Percentiles rank a stretch among this genome's conserved stretches.
phyloP scores from a whole-genome alignment of 2,113 vertebrate species.

The Hippoglossus stenolepis region DNA sequence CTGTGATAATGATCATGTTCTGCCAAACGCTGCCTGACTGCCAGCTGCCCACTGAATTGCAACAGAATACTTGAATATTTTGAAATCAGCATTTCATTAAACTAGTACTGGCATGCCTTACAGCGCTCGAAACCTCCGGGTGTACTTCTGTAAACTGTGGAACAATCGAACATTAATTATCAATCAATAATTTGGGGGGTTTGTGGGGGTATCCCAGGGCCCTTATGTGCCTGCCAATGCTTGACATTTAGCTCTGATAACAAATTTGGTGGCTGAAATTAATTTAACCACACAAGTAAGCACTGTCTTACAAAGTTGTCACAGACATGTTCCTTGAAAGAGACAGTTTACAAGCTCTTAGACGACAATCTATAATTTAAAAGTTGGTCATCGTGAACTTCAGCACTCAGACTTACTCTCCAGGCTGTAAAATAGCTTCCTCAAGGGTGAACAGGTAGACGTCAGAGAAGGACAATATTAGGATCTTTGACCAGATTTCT shows the following conservation, averaged over 20 bases:
- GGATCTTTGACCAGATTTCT: too few relatives aligned
- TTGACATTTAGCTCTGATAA: constrained; percentile 33
- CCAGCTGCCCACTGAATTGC: constrained; percentile 41
- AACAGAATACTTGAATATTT: constrained; percentile 58
- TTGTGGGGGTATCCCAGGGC: constrained; percentile 48
- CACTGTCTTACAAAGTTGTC: constrained; percentile 27
- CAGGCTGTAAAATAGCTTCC: too few relatives aligned
- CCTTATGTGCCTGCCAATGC: constrained; percentile 44
- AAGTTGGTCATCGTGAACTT: too few relatives aligned
- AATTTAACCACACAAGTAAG: constrained; percentile 38
- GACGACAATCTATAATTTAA: too few relatives aligned
- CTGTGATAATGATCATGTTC: constrained; percentile 18
- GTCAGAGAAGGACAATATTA: too few relatives aligned
- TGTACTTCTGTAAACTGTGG: constrained; percentile 50
- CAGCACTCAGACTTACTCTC: too few relatives aligned
- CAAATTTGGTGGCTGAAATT: constrained; percentile 43
- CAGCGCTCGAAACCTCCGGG: constrained; percentile 3
- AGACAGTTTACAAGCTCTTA: constrained; percentile 1
- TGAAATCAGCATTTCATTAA: constrained; percentile 62
- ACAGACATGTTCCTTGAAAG: constrained; percentile 35
- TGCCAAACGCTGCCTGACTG: constrained; percentile 33
- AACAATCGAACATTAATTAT: constrained; percentile 55
- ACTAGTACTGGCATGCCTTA: constrained; percentile 36
- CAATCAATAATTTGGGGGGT: constrained; percentile 46
- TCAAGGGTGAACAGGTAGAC: too few relatives aligned